Conservation (phyloP, 1,140 invertebrate genomes). For the Acromyrmex heyeri region DNA sequence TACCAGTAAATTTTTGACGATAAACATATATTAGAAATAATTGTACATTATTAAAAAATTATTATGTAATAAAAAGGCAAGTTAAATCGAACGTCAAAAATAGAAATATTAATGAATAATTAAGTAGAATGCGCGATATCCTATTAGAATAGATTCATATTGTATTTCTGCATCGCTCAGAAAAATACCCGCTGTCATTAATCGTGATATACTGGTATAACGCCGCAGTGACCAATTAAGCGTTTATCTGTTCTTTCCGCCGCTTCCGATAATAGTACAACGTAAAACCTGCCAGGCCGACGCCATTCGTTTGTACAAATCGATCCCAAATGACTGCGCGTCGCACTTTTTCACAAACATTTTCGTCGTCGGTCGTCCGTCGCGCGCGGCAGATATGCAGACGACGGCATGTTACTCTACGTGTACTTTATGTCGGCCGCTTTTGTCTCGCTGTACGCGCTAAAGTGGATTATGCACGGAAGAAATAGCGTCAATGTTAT, state of each 20-base stretch:
- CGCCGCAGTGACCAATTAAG: conserved; percentile 64
- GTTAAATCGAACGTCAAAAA: conserved; percentile 23
- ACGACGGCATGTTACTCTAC: background rate
- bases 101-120: conserved; percentile 17
- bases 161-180: conserved; percentile 28
- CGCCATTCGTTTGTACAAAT: conserved; percentile 57
- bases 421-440: background rate
- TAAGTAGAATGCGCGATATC: conserved; percentile 37
- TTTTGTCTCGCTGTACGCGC: conserved; percentile 25
- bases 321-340: conserved; percentile 63
- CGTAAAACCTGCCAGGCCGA: conserved; percentile 36
- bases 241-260: conserved; percentile 62
- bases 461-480: conserved; percentile 54
- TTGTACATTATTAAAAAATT: background rate
- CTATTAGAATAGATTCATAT: conserved; percentile 7
- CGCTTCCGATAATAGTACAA: conserved; percentile 55
- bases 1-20: background rate
- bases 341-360: conserved; percentile 50
- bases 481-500: conserved; percentile 53
- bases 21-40: background rate
- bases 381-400: background rate
- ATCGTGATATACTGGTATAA: conserved; percentile 60
- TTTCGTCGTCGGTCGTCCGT: background rate
- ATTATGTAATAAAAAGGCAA: background rate
- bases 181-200: conserved; percentile 52